phyloP scores from a whole-genome alignment of 2,113 vertebrate genomes.

The Pseudonaja textilis region DNA sequence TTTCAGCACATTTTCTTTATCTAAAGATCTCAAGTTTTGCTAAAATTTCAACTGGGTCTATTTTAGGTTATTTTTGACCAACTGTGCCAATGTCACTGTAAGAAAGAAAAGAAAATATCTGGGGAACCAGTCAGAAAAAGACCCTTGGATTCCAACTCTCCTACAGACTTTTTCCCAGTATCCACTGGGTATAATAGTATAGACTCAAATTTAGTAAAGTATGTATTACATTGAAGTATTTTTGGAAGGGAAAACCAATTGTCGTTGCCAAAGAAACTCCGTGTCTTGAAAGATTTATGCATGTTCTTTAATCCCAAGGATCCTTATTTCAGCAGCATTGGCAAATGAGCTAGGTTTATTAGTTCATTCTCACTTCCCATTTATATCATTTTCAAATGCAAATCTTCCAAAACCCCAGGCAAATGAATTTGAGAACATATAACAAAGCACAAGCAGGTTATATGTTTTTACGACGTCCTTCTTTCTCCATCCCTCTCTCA shows the following conservation, averaged over 20 bases:
- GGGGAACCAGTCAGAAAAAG: neutral
- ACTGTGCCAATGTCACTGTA: neutral
- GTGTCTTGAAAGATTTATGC: neutral
- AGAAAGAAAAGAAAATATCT: neutral
- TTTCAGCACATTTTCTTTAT: neutral
- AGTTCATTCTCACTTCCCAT: neutral
- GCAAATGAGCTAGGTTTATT: neutral
- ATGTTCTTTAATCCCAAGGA: neutral
- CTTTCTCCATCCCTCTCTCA: neutral
- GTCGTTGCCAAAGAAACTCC: neutral
- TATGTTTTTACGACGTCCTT: neutral
- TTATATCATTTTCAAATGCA: neutral
- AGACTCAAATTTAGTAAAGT: neutral
- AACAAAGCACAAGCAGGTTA: neutral
- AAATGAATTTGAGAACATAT: neutral
- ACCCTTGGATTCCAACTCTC: neutral
- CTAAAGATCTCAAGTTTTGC: neutral
- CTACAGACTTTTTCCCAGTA: neutral
- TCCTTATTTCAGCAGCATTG: neutral
- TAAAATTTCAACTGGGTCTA: too few species aligned
- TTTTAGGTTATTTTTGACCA: neutral
- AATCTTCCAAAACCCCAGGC: neutral
- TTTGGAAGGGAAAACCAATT: neutral
- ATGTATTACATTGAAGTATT: neutral
- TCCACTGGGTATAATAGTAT: neutral